A percentile compares a stretch with the other conserved stretches of the same genome.
Evolutionary conservation across 2,113 vertebrate genomes (phyloP).

Genomic region (Anhinga anhinga): DNA sequence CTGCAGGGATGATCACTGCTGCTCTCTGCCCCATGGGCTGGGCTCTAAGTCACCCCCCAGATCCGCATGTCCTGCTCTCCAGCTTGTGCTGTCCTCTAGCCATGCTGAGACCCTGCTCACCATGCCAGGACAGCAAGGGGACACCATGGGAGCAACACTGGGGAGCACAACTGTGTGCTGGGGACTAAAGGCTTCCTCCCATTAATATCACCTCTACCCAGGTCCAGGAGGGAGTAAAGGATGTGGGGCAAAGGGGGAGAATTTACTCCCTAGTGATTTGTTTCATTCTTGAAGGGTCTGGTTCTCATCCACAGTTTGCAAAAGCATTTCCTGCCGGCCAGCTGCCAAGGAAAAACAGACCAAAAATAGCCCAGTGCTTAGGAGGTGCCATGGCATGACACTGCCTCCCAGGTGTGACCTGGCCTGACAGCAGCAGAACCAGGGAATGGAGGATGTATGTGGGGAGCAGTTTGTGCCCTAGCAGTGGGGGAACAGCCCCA

Average conservation of each 20-base stretch:
- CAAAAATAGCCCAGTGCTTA: constrained; percentile 18
- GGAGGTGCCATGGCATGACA: not conserved
- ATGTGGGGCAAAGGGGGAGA: not conserved
- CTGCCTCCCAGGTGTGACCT: not conserved
- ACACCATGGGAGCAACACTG: not conserved
- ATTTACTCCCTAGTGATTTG: constrained; percentile 17
- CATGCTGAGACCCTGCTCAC: not conserved
- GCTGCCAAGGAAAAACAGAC: not conserved
- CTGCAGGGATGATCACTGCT: not conserved
- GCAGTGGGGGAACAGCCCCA: not conserved
- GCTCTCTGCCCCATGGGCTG: not conserved
- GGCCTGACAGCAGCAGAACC: not conserved
- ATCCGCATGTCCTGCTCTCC: not conserved
- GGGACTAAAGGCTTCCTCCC: not conserved
- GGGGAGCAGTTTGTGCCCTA: not conserved
- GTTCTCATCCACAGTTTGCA: constrained; percentile 51
- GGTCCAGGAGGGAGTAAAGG: not conserved
- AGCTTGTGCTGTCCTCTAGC: not conserved
- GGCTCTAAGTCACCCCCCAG: not conserved
- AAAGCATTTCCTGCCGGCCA: constrained; percentile 37
- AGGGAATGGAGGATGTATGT: not conserved
- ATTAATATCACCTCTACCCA: not conserved
- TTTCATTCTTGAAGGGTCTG: constrained; percentile 12
- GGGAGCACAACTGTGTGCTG: not conserved
- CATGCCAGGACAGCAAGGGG: not conserved